Evolutionary conservation across 1,140 invertebrate genomes (phyloP).

Genomic region (Trialeurodes vaporariorum): DNA sequence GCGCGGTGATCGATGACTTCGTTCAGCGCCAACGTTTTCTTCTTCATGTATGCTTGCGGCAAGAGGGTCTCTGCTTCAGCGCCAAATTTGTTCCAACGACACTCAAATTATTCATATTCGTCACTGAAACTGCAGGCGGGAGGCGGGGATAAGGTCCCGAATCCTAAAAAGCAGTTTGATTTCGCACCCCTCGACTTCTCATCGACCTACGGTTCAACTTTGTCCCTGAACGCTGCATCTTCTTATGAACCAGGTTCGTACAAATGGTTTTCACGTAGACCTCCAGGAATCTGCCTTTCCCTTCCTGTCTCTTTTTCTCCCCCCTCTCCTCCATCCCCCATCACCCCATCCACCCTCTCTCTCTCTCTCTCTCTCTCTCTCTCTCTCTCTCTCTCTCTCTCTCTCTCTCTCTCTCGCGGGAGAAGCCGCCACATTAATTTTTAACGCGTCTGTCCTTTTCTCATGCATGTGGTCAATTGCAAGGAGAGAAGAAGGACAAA

Average conservation of each 20-base stretch:
- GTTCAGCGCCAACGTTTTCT: neutral
- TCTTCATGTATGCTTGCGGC: neutral
- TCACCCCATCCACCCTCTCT: no score
- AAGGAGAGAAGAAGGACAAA: no score
- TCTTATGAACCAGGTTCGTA: neutral
- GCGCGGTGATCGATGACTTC: neutral
- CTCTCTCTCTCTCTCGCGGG: no score
- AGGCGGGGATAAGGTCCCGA: no score
- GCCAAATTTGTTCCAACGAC: neutral
- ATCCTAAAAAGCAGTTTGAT: no score
- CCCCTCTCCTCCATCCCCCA: neutral
- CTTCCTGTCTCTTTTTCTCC: neutral
- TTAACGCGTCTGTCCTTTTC: no score
- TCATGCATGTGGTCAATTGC: no score
- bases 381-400: no score
- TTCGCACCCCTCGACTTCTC: neutral
- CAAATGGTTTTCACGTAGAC: neutral
- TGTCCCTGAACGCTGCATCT: neutral
- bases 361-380: no score
- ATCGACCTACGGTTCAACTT: neutral
- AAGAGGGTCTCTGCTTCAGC: neutral
- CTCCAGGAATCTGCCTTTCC: neutral
- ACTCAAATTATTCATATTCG: no score
- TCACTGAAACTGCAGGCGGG: no score
- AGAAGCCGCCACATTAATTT: no score